These are phyloP conservation scores for Drosophila novamexicana DNA, from an alignment of 1,140 invertebrate species.

Conservation along the genomic window DNA sequence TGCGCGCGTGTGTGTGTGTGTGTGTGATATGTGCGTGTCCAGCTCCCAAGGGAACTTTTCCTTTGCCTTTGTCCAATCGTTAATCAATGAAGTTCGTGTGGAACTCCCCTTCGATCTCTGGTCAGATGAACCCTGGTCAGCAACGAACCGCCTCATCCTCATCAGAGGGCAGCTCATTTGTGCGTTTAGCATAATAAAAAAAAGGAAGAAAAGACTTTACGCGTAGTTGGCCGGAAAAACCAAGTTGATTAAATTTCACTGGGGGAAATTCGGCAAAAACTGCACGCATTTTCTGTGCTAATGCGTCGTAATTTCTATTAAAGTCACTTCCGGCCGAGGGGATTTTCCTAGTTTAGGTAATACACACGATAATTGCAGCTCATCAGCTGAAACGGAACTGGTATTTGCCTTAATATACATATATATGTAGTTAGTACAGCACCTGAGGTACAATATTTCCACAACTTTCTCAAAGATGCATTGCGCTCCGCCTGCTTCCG, in stretches of 20 bases:
- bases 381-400: slow-evolving; percentile 22
- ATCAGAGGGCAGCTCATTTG: slow-evolving; percentile 60
- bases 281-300: slow-evolving; percentile 39
- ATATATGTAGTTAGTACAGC: slow-evolving; percentile 10
- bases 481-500: slow-evolving; percentile 54
- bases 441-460: slow-evolving; percentile 4
- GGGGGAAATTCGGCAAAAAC: slow-evolving; percentile 31
- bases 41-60: slow-evolving; percentile 48
- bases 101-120: slow-evolving; percentile 24
- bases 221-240: slow-evolving; percentile 67
- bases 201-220: slow-evolving; percentile 41
- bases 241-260: slow-evolving; percentile 82
- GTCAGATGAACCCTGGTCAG: slow-evolving; percentile 64
- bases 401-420: background rate
- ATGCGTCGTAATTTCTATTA: slow-evolving; percentile 80
- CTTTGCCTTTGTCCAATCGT: slow-evolving; percentile 69
- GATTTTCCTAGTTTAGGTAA: background rate
- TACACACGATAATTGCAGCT: slow-evolving; percentile 37
- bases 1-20: slow-evolving; percentile 34
- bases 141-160: slow-evolving; percentile 7
- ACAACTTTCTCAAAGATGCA: background rate
- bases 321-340: slow-evolving; percentile 60
- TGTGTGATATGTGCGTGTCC: slow-evolving; percentile 50
- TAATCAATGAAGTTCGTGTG: slow-evolving; percentile 81
- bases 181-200: slow-evolving; percentile 81